Evolutionary conservation across 2,888 invertebrate genomes (phyloP).

Genomic region (Atherix ibis): DNA sequence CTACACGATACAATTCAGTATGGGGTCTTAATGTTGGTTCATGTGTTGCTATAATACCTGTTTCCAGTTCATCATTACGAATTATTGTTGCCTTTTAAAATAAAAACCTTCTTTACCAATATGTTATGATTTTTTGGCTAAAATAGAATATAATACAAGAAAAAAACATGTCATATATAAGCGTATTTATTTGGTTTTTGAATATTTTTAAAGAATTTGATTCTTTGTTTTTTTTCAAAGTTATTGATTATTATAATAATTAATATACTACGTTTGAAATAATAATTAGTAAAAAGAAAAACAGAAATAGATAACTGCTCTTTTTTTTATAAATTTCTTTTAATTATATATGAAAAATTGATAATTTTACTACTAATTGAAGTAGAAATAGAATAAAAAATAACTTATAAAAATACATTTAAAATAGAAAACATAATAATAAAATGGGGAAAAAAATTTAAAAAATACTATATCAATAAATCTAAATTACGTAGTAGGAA

Average conservation of each 20-base stretch:
- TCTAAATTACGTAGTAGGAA: not conserved
- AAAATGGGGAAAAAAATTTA: not conserved
- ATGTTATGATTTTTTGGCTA: slow-evolving; percentile 34
- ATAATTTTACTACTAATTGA: not conserved
- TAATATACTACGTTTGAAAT: too few species aligned
- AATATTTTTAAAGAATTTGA: slow-evolving; percentile 1
- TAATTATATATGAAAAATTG: too few species aligned
- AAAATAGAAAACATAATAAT: not conserved
- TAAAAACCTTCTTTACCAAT: slow-evolving; percentile 35
- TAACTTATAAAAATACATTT: not conserved
- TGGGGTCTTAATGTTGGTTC: slow-evolving; percentile 14
- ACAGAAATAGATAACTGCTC: too few species aligned
- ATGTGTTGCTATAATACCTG: slow-evolving; percentile 15
- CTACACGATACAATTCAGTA: slow-evolving; percentile 14
- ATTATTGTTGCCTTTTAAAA: slow-evolving; percentile 34
- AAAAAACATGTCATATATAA: slow-evolving; percentile 12
- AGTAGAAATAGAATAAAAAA: not conserved
- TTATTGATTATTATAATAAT: not conserved
- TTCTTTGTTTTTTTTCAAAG: slow-evolving; percentile 3
- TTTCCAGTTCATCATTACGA: slow-evolving; percentile 32
- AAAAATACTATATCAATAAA: not conserved
- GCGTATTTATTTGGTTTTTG: slow-evolving; percentile 8
- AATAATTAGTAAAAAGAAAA: not conserved
- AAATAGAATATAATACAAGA: slow-evolving; percentile 12
- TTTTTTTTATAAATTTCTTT: too few species aligned